A percentile compares a stretch with the other conserved stretches of the same genome.
Conservation (phyloP, 2,113 vertebrate species). For the Periophthalmus modestus region DNA sequence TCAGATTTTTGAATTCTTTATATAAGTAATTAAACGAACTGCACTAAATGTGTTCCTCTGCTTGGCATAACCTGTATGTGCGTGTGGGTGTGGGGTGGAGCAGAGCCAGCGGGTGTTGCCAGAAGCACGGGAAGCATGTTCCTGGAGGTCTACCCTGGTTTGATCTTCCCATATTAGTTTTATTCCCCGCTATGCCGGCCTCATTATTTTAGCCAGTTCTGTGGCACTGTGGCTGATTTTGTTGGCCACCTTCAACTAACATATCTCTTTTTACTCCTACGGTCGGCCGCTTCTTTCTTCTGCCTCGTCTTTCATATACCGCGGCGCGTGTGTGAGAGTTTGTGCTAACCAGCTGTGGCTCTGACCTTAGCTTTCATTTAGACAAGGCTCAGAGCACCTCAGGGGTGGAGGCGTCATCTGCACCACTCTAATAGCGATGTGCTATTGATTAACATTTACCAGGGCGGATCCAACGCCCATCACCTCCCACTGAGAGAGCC, state of each 20-base stretch:
- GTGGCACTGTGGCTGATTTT: constrained; percentile 34
- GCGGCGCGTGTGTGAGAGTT: constrained; percentile 25
- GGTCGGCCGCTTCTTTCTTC: constrained; percentile 53
- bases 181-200: constrained; percentile 59
- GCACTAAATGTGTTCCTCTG: background rate
- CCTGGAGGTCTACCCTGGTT: constrained; percentile 51
- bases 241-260: constrained; percentile 58
- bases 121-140: constrained; percentile 45
- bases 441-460: constrained; percentile 64
- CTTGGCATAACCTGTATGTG: background rate
- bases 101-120: constrained; percentile 45
- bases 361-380: constrained; percentile 64
- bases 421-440: constrained; percentile 54
- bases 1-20: background rate
- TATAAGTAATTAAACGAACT: background rate
- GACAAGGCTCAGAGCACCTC: constrained; percentile 33
- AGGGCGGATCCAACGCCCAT: constrained; percentile 7
- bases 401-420: constrained; percentile 54
- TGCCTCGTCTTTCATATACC: constrained; percentile 51
- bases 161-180: constrained; percentile 65
- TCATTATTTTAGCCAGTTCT: constrained; percentile 69
- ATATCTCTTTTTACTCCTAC: constrained; percentile 39
- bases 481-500: constrained; percentile 34
- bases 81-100: constrained; percentile 13
- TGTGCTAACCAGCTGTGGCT: constrained; percentile 38